Evolutionary conservation across 1,140 invertebrate species (phyloP).

Genomic region (Lamellibrachia luymesi): DNA sequence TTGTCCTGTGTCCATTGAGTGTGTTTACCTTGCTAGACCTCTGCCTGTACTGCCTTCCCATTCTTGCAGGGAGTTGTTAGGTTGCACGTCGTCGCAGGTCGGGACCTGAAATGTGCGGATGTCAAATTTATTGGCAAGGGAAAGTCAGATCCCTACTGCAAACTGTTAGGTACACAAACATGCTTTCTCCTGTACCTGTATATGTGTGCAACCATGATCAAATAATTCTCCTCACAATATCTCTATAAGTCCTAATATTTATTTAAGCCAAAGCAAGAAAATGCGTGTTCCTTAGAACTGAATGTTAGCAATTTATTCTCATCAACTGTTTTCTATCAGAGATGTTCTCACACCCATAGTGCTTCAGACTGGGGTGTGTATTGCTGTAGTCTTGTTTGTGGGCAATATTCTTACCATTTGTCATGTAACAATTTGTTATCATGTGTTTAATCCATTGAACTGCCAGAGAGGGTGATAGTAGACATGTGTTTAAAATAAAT

Average conservation of each 20-base stretch:
- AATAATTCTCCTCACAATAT: not conserved
- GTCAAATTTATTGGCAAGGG: slow-evolving; percentile 86
- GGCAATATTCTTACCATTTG: not conserved
- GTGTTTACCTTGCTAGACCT: too few species aligned
- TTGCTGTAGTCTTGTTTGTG: not conserved
- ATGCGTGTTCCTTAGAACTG: not conserved
- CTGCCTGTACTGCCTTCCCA: not conserved
- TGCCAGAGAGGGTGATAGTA: not conserved
- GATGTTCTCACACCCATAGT: not conserved
- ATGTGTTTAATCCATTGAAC: not conserved
- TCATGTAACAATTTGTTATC: not conserved
- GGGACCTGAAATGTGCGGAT: slow-evolving; percentile 78
- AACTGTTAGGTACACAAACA: slow-evolving; percentile 13
- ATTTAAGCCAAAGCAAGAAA: not conserved
- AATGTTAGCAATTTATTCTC: not conserved
- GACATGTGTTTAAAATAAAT: not conserved
- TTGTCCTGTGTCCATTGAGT: too few species aligned
- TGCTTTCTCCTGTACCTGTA: not conserved
- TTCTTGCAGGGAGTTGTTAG: slow-evolving; percentile 49
- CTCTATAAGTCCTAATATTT: not conserved
- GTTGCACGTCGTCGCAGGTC: slow-evolving; percentile 87
- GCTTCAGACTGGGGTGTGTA: not conserved
- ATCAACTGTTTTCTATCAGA: not conserved
- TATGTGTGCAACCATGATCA: not conserved
- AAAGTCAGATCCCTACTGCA: slow-evolving; percentile 87